phyloP scores from a whole-genome alignment of 2,113 vertebrate species.

The Hydrochoerus hydrochaeris region DNA sequence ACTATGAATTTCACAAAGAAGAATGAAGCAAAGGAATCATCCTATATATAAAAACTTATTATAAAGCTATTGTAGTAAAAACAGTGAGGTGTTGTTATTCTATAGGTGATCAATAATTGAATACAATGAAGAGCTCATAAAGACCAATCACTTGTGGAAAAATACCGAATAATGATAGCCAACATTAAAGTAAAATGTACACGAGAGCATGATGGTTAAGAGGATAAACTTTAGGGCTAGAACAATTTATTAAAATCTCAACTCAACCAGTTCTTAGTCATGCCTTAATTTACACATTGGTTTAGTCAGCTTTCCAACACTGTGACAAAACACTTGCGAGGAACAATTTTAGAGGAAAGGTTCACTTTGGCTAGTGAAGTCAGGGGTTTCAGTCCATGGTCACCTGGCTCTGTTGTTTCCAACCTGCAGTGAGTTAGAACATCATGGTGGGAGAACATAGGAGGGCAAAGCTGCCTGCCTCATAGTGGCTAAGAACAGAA shows the following conservation, averaged over 20 bases:
- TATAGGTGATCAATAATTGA: not conserved
- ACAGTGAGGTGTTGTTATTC: not conserved
- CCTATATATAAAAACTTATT: not conserved
- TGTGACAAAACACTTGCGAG: not conserved
- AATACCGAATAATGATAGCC: not conserved
- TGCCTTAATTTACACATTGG: not conserved
- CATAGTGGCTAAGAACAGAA: not conserved
- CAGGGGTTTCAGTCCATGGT: not conserved
- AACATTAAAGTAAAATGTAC: not conserved
- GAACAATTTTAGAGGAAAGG: not conserved
- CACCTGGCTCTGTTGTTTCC: not conserved
- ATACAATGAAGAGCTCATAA: not conserved
- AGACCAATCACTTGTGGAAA: not conserved
- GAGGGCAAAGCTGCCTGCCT: not conserved
- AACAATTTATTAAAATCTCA: not conserved
- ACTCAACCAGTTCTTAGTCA: not conserved
- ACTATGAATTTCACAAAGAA: not conserved
- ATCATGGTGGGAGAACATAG: not conserved
- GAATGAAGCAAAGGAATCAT: not conserved
- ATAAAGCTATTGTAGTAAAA: slow-evolving; percentile 10
- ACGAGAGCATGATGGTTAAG: not conserved
- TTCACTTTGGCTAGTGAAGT: not conserved
- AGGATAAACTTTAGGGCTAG: not conserved
- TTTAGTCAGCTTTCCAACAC: not conserved
- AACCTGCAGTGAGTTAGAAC: not conserved